A percentile compares a stretch with the other conserved stretches of the same genome.
Conservation (phyloP, 1,140 invertebrate species). For the Drosophila subpulchrella region DNA sequence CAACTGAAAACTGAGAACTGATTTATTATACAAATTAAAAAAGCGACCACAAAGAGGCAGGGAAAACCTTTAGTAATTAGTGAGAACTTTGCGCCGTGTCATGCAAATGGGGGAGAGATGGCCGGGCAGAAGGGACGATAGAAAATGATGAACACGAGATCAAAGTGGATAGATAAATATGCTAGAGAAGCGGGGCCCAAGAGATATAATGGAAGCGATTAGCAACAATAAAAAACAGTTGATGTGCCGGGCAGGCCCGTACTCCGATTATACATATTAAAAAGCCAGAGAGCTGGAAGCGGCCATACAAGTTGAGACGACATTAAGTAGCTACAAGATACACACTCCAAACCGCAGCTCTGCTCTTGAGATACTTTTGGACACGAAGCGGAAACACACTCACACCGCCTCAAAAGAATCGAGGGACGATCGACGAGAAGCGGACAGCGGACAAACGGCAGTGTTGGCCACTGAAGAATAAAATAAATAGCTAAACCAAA, state of each 20-base stretch:
- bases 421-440: conserved; percentile 41
- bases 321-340: conserved; percentile 69
- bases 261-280: conserved; percentile 49
- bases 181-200: conserved; percentile 36
- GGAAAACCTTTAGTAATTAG: conserved; percentile 75
- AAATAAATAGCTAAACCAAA: no score
- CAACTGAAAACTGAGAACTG: conserved; percentile 60
- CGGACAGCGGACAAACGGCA: conserved; percentile 18
- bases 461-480: background rate
- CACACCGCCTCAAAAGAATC: conserved; percentile 47
- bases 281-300: conserved; percentile 33
- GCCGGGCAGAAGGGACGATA: conserved; percentile 17
- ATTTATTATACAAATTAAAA: conserved; percentile 81
- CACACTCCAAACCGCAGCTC: conserved; percentile 60
- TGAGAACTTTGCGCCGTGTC: conserved; percentile 65
- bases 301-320: conserved; percentile 59
- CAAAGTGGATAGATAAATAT: conserved; percentile 64
- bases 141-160: conserved; percentile 65
- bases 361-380: conserved; percentile 81
- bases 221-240: conserved; percentile 74
- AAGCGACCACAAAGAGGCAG: conserved; percentile 35
- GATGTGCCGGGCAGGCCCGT: conserved; percentile 35
- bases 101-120: conserved; percentile 43
- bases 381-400: conserved; percentile 75
- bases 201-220: conserved; percentile 81